Base-by-base conservation (phyloP, 1,140 invertebrate species). In the Plectrocnemia conspersa region DNA sequence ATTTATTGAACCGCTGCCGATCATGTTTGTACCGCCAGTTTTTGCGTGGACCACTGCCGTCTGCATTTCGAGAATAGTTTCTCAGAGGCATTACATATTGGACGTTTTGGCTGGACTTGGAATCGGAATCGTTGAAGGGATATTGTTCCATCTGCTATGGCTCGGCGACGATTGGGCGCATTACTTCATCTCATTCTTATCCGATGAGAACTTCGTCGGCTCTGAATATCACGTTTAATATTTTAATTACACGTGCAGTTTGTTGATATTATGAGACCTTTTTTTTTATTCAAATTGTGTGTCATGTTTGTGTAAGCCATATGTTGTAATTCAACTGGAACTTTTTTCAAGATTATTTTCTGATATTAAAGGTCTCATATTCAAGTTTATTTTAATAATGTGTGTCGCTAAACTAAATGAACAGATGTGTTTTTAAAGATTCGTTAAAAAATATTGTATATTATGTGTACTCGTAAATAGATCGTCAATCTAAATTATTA, bases 21-120 rank as follows among this genome's bases (percentile, higher is more conserved):
- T 81, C 7, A 61, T 88, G 33, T 81, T 79, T 23, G 69, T 77
- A 33, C 78, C 79, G 25, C 73, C 85, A 1, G 53, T 93, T 6
- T 61, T 86, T 2, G 77, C 82, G 0, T 97, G 93, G 93, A 76
- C 82, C 3, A 65, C 79, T 1, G 72, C 83, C 19, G 82, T 97
- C 1, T 83, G 80, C 54, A 27, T 89, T 0, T 96, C 93, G 4
- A 77, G 95, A 63, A 70, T 96, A 25, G 66, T 94, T 1, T 55
- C 66, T 7, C 68, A 74, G 52, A 79, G 93, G 54, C 96, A 98
- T 73, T 86, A 93, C 69, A 66, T 97, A 19, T 67, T 92, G 4
- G 96, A 98, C 76, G 82, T 97, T 2, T 9, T 83, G 1, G 83
- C 75, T 40, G 96, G 96, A 16, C 65, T 82, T 25, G 15, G 81